Base-by-base conservation (phyloP, 53 echinoderm and acorn worm species). In the Zoroaster sp. region DNA sequence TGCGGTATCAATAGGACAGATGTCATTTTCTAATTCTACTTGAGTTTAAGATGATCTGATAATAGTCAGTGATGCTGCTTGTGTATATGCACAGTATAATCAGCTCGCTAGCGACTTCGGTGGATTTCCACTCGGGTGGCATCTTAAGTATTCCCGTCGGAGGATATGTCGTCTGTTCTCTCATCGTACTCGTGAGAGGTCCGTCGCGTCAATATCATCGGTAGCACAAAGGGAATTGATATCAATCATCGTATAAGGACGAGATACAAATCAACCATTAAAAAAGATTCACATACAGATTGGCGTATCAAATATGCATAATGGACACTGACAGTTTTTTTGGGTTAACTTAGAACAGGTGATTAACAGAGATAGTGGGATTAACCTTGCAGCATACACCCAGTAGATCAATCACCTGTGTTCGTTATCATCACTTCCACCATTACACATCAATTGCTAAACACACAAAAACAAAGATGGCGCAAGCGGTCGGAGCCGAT, bases 371-470 rank as follows among this genome's bases (percentile, higher is more conserved):
- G 63, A 59, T 59, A 28, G 28, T 1, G 63, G 23, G n/a, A n/a
- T n/a, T n/a, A n/a, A n/a, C n/a, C n/a, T n/a, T n/a, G n/a, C n/a
- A n/a, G n/a, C n/a, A n/a, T n/a, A n/a, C n/a, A n/a, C n/a, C n/a
- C n/a, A n/a, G n/a, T n/a, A n/a, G 25, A 37, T 73, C 49, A 54
- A 73, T 73, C 35, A 36, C 1, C 63, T 28, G 40, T 14, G 25
- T 40, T 2, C 23, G 87, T 47, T 33, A 55, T 63, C 40, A 33
- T 9, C 55, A 66, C 3, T 76, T 33, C 18, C 65, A 14, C 38
- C 38, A 35, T 73, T 31, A 45, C 41, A 68, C 67, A 44, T 83
- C 69, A 83, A 66, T 66, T 39, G 43, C 83, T 37, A 42, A 45
- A 68, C 83, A 45, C 13, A 67, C 83, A 35, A 31, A 40, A 15